Evolutionary conservation across 2,113 vertebrate genomes (phyloP).

Genomic region (Leucopsar rothschildi): DNA sequence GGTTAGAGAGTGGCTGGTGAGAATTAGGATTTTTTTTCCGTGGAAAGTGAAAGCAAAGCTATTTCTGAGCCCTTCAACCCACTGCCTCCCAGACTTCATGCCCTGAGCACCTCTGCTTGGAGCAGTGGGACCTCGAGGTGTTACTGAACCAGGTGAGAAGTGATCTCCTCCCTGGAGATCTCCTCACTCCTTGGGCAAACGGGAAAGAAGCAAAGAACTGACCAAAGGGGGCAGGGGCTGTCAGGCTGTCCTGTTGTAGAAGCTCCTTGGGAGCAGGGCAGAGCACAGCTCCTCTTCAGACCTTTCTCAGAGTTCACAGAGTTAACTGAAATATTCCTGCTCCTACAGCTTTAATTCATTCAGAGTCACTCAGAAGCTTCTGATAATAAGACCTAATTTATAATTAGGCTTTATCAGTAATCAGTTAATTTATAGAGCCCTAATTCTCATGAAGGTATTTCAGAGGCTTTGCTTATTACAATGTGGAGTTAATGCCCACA

Average conservation of each 20-base stretch:
- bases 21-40: not conserved
- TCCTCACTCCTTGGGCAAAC: fast-evolving
- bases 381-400: slow-evolving; percentile 81
- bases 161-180: not conserved
- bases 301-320: slow-evolving; percentile 67
- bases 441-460: slow-evolving; percentile 66
- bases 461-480: slow-evolving; percentile 51
- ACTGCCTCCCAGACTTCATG: not conserved
- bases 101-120: not conserved
- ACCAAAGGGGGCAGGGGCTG: not conserved
- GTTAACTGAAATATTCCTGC: slow-evolving; percentile 74
- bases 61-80: not conserved
- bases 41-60: not conserved
- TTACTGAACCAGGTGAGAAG: not conserved
- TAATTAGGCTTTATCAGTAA: slow-evolving; percentile 80
- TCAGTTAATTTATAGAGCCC: slow-evolving; percentile 78
- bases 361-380: slow-evolving; percentile 66
- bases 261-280: not conserved
- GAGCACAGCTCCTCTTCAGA: slow-evolving; percentile 23
- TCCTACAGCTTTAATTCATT: slow-evolving; percentile 74
- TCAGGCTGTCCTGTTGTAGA: too few species aligned
- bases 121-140: not conserved
- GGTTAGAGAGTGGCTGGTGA: not conserved
- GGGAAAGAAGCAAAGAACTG: not conserved
- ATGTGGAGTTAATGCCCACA: slow-evolving; percentile 61